Percentiles rank a stretch among this genome's conserved stretches.
Conservation (phyloP, 2,888 invertebrate species). For the Carcina quercana region DNA sequence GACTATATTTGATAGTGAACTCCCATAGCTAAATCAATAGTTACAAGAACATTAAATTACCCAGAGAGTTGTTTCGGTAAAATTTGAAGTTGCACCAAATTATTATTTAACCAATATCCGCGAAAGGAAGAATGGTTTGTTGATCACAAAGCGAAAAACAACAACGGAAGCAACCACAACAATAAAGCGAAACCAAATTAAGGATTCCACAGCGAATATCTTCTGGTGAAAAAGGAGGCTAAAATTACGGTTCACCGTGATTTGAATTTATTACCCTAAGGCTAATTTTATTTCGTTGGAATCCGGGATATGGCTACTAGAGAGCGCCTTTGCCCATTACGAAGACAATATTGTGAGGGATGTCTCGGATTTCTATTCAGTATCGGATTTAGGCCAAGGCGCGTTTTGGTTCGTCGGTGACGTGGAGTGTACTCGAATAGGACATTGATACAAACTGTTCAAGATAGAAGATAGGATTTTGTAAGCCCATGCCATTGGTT, state of each 20-base stretch:
- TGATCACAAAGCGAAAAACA: conserved; percentile 42
- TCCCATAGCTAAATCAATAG: too few relatives aligned
- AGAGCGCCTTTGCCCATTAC: conserved; percentile 41
- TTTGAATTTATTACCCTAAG: conserved; percentile 68
- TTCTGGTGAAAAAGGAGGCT: conserved; percentile 59
- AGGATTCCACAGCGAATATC: conserved; percentile 61
- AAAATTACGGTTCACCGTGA: conserved; percentile 63
- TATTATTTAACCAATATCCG: conserved; percentile 19
- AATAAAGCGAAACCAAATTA: conserved; percentile 65
- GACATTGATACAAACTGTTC: too few relatives aligned
- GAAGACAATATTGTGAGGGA: conserved; percentile 50
- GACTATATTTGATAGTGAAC: too few relatives aligned
- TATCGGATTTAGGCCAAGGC: conserved; percentile 1
- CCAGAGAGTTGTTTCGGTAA: too few relatives aligned
- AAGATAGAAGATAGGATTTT: too few relatives aligned
- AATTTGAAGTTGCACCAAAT: too few relatives aligned
- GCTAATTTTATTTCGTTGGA: conserved; percentile 64
- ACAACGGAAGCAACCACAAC: conserved; percentile 50
- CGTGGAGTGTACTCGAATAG: too few relatives aligned
- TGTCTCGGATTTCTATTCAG: conserved; percentile 29
- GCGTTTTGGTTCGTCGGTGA: too few relatives aligned
- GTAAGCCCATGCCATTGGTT: too few relatives aligned
- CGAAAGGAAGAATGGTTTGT: conserved; percentile 23
- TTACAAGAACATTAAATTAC: too few relatives aligned
- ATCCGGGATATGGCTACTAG: conserved; percentile 35